Evolutionary conservation across 1,140 invertebrate genomes (phyloP).

Genomic region (Tigriopus japonicus): DNA sequence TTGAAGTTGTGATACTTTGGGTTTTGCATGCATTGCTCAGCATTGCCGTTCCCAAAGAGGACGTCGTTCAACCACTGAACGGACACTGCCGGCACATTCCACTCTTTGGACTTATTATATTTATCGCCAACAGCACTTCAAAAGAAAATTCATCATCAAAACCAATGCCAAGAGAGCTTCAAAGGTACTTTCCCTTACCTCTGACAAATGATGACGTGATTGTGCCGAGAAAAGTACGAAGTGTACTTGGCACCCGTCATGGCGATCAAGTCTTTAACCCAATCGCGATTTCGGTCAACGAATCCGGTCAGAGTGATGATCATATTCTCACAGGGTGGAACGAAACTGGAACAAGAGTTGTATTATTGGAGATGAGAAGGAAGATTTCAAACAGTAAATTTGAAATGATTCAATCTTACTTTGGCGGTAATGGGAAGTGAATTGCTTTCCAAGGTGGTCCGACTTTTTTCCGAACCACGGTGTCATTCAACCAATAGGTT

Average conservation of each 20-base stretch:
- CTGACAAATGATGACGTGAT: conserved; percentile 35
- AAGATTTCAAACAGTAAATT: too few species aligned
- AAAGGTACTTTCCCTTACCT: too few species aligned
- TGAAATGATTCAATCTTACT: conserved; percentile 19
- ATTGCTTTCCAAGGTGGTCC: conserved; percentile 73
- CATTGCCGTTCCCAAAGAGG: conserved; percentile 64
- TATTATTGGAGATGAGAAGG: too few species aligned
- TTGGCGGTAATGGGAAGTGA: conserved; percentile 67
- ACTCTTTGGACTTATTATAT: conserved; percentile 71
- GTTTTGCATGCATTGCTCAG: conserved; percentile 55
- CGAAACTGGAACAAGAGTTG: conserved; percentile 16
- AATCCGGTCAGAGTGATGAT: conserved; percentile 65
- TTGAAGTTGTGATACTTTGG: conserved; percentile 73
- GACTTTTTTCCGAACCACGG: conserved; percentile 59
- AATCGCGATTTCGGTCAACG: conserved; percentile 52
- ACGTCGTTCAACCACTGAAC: conserved; percentile 83
- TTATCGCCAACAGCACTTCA: conserved; percentile 61
- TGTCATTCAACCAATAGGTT: conserved; percentile 82
- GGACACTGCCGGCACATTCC: conserved; percentile 64
- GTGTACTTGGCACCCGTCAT: conserved; percentile 63
- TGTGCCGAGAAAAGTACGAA: conserved; percentile 34
- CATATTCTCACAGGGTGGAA: conserved; percentile 37
- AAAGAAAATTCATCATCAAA: conserved; percentile 11
- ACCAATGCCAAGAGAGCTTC: too few species aligned
- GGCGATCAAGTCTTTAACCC: conserved; percentile 62